Conservation (phyloP, 2,797 vertebrate species). For the Anomalospiza imberbis region DNA sequence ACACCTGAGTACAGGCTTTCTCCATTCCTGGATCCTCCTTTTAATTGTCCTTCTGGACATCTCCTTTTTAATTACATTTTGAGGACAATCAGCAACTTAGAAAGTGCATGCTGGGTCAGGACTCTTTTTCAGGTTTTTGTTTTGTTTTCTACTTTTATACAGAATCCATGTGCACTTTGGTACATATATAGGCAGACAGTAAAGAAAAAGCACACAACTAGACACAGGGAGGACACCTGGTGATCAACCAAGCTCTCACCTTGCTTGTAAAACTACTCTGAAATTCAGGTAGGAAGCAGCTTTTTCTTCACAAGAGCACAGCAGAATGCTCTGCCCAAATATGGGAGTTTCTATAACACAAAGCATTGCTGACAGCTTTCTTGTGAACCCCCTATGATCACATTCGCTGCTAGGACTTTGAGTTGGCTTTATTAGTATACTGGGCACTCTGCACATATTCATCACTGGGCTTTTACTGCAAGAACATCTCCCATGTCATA, state of each 20-base stretch:
- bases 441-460: not conserved
- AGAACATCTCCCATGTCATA: conserved; percentile 34
- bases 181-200: rapidly evolving
- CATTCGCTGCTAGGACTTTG: not conserved
- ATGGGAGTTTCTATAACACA: not conserved
- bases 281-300: not conserved
- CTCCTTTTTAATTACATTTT: not conserved
- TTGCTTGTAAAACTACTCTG: not conserved
- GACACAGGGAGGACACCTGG: not conserved
- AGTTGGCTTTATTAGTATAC: not conserved
- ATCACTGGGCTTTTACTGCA: not conserved
- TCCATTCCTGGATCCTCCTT: not conserved
- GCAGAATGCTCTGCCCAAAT: not conserved
- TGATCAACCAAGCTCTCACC: not conserved
- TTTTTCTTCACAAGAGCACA: not conserved
- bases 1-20: not conserved
- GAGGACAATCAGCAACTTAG: not conserved
- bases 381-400: not conserved
- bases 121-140: not conserved
- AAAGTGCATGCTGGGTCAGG: not conserved
- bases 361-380: not conserved
- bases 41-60: too few species aligned
- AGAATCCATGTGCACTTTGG: not conserved
- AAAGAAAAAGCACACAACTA: not conserved
- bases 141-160: not conserved